Conservation (phyloP, 2,888 invertebrate genomes). For the Pollenia amentaria region DNA sequence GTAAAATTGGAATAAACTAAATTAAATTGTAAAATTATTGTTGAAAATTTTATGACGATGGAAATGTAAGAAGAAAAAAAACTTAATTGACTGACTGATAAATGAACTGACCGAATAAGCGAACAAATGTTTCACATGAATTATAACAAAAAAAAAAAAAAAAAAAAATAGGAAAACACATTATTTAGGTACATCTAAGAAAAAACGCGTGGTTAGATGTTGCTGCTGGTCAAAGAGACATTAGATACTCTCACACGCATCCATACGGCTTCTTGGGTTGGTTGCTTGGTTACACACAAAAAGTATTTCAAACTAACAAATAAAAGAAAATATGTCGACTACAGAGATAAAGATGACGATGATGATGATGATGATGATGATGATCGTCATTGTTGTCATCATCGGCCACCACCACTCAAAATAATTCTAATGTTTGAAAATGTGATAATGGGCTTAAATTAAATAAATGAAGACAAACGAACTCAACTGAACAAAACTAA, state of each 20-base stretch:
- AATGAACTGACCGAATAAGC: constrained; percentile 66
- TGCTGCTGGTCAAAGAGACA: constrained; percentile 53
- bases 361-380: constrained; percentile 33
- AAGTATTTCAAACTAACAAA: constrained; percentile 52
- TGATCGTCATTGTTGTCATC: constrained; percentile 43
- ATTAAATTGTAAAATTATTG: constrained; percentile 72
- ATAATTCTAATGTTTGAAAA: constrained; percentile 79
- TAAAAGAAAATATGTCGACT: constrained; percentile 16
- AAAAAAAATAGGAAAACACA: constrained; percentile 47
- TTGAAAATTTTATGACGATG: constrained; percentile 41
- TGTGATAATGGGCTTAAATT: constrained; percentile 74
- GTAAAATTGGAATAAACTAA: constrained; percentile 59
- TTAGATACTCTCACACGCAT: constrained; percentile 42
- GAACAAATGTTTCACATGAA: constrained; percentile 65
- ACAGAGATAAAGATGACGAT: constrained; percentile 10
- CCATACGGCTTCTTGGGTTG: not conserved
- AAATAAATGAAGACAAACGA: constrained; percentile 73
- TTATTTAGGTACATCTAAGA: constrained; percentile 58
- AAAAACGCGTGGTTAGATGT: constrained; percentile 14
- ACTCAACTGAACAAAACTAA: constrained; percentile 68
- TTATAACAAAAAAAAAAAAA: constrained; percentile 1
- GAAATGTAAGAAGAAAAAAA: constrained; percentile 14
- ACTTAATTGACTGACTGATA: constrained; percentile 69
- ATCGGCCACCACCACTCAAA: constrained; percentile 74
- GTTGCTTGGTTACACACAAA: constrained; percentile 10